phyloP scores from a whole-genome alignment of 1,140 invertebrate species.

The Teleogryllus occipitalis region DNA sequence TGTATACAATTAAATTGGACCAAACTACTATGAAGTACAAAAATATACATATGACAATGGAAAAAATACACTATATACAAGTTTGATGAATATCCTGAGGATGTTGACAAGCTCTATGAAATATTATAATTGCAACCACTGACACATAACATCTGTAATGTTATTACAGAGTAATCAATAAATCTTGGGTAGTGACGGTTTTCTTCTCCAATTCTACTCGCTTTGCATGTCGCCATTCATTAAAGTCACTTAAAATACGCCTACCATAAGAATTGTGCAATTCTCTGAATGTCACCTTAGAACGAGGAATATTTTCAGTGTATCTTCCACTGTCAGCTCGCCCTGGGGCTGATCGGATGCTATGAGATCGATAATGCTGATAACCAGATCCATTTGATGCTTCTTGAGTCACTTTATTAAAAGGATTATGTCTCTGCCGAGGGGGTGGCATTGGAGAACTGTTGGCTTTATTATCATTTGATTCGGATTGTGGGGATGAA shows the following conservation, averaged over 20 bases:
- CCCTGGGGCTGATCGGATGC: conserved; percentile 44
- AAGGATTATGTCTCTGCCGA: conserved; percentile 57
- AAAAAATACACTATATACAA: background rate
- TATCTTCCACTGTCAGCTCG: conserved; percentile 37
- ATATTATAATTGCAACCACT: too few species aligned
- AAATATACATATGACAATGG: background rate
- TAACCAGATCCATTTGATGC: conserved; percentile 18
- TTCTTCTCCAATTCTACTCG: conserved; percentile 24
- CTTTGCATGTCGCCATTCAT: conserved; percentile 51
- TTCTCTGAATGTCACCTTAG: conserved; percentile 58
- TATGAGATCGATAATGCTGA: conserved; percentile 44
- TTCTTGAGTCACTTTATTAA: conserved; percentile 40
- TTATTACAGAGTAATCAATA: conserved; percentile 18
- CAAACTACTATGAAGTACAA: background rate
- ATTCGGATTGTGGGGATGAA: background rate
- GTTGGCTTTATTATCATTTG: conserved; percentile 13
- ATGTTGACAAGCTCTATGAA: background rate
- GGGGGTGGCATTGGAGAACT: conserved; percentile 53
- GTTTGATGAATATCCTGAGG: too few species aligned
- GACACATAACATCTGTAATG: too few species aligned
- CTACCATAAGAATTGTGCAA: conserved; percentile 59
- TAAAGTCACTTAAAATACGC: conserved; percentile 56
- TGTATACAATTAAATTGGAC: too few species aligned
- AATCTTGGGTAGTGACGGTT: background rate
- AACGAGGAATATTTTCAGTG: conserved; percentile 30